phyloP scores from a whole-genome alignment of 2,888 invertebrate genomes.

The Drosophila demipolita region DNA sequence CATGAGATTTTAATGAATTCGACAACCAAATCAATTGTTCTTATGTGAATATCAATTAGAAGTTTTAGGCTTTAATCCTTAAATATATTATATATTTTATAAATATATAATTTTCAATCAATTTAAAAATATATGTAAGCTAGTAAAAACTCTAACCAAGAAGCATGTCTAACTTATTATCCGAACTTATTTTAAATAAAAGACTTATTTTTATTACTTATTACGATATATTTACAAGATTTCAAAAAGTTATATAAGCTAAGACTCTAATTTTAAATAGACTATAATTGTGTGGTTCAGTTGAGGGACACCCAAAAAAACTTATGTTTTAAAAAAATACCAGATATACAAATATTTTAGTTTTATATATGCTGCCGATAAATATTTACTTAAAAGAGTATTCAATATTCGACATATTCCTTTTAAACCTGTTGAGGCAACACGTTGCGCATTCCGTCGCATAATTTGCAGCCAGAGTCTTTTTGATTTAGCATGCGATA shows the following conservation, averaged over 20 bases:
- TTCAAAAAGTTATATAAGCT: not conserved
- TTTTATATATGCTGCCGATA: not conserved
- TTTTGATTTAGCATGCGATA: constrained; percentile 42
- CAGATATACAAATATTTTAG: not conserved
- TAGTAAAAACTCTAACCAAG: too few relatives aligned
- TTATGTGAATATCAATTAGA: not conserved
- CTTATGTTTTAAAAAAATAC: too few relatives aligned
- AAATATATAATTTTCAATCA: not conserved
- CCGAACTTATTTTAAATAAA: too few relatives aligned
- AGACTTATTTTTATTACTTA: too few relatives aligned
- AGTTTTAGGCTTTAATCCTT: not conserved
- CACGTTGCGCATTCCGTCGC: constrained; percentile 36
- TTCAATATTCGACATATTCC: not conserved
- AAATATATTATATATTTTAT: not conserved
- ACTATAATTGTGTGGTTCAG: too few relatives aligned
- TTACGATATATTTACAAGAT: too few relatives aligned
- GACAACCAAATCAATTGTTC: not conserved
- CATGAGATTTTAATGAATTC: not conserved
- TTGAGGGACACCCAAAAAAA: too few relatives aligned
- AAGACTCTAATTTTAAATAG: not conserved
- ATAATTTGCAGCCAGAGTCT: constrained; percentile 11
- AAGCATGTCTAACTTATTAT: too few relatives aligned
- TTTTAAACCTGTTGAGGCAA: constrained; percentile 12
- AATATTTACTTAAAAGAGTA: not conserved
- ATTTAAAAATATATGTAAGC: not conserved